Percentiles rank a stretch among this genome's conserved stretches.
These are phyloP conservation scores for Nerophis lumbriciformis DNA, from an alignment of 2,113 vertebrate genomes.

Conservation along the genomic window DNA sequence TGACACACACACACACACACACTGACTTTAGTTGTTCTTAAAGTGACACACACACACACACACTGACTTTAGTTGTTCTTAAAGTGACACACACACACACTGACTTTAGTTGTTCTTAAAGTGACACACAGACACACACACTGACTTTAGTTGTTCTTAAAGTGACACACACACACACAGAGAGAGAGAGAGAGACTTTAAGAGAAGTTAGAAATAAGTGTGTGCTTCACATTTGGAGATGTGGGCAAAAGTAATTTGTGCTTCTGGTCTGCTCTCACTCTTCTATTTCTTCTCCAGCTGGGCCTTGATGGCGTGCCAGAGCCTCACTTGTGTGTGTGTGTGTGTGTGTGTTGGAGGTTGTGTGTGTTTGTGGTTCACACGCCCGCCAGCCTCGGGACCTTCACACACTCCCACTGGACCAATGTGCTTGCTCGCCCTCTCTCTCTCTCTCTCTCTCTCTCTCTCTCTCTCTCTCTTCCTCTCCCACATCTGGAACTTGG, in stretches of 20 bases:
- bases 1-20: too few relatives aligned
- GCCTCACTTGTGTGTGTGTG: conserved; percentile 55
- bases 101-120: too few relatives aligned
- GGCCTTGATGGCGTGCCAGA: conserved; percentile 59
- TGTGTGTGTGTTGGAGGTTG: conserved; percentile 46
- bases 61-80: too few relatives aligned
- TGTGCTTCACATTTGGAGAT: conserved; percentile 66
- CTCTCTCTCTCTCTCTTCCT: conserved; percentile 11
- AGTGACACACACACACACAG: too few relatives aligned
- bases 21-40: too few relatives aligned
- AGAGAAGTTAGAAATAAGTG: too few relatives aligned
- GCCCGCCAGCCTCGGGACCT: conserved; percentile 67
- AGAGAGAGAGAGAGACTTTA: too few relatives aligned
- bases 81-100: too few relatives aligned
- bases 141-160: too few relatives aligned
- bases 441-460: conserved; percentile 35
- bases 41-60: too few relatives aligned
- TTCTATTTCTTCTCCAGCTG: conserved; percentile 73
- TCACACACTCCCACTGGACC: conserved; percentile 77
- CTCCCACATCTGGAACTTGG: conserved; percentile 93
- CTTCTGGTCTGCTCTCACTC: conserved; percentile 46
- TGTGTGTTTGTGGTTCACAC: conserved; percentile 31
- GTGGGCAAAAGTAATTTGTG: conserved; percentile 68
- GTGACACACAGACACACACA: too few relatives aligned
- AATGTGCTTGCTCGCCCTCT: conserved; percentile 26